Conservation (phyloP, 2,888 invertebrate species). For the Caenorhabditis angaria region DNA sequence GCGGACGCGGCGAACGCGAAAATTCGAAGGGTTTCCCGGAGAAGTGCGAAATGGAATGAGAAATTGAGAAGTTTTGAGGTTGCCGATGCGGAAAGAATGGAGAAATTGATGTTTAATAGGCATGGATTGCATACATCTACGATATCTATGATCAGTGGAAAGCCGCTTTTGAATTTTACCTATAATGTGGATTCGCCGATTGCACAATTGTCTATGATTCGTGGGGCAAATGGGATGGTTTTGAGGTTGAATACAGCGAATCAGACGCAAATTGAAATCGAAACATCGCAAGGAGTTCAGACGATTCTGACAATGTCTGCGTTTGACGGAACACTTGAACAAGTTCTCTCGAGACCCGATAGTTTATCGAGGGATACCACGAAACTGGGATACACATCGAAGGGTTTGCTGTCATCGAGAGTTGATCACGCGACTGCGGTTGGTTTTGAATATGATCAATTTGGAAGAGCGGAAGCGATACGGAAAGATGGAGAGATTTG, state of each 20-base stretch:
- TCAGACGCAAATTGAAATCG: conserved; percentile 34
- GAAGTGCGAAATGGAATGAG: conserved; percentile 77
- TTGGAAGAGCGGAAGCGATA: conserved; percentile 36
- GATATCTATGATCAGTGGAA: conserved; percentile 84
- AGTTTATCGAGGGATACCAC: conserved; percentile 23
- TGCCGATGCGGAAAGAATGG: conserved; percentile 77
- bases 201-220: conserved; percentile 82
- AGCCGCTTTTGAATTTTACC: conserved; percentile 89
- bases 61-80: conserved; percentile 84
- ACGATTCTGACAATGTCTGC: conserved; percentile 32
- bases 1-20: conserved; percentile 79
- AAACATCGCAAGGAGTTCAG: conserved; percentile 37
- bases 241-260: conserved; percentile 74
- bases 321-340: conserved; percentile 44
- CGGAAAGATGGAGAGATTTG: conserved; percentile 40
- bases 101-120: conserved; percentile 74
- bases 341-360: conserved; percentile 17
- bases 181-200: conserved; percentile 92
- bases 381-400: conserved; percentile 36
- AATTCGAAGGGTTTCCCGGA: conserved; percentile 75
- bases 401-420: conserved; percentile 41
- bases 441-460: conserved; percentile 40
- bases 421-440: conserved; percentile 30
- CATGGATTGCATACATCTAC: conserved; percentile 90
- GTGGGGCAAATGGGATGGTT: conserved; percentile 82